Evolutionary conservation across 2,797 vertebrate species (phyloP).

Genomic region (Sus cebifrons): DNA sequence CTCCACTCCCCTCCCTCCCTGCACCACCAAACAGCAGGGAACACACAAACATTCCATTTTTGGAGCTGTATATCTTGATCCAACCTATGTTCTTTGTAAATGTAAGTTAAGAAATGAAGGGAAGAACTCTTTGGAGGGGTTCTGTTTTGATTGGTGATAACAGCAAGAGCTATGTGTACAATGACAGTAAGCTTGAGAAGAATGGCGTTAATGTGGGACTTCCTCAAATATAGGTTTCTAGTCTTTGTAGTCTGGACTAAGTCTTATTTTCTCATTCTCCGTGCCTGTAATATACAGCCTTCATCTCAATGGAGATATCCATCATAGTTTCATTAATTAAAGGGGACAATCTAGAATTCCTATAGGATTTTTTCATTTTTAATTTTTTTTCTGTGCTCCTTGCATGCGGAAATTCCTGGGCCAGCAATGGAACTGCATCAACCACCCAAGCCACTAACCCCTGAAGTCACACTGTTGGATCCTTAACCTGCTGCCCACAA

Average conservation of each 20-base stretch:
- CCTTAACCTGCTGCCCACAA: no score
- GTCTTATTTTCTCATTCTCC: not conserved
- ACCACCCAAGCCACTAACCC: no score
- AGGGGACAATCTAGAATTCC: not conserved
- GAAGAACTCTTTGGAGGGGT: not conserved
- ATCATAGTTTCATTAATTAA: constrained; percentile 21
- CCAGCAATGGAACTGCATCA: no score
- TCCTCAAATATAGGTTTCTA: not conserved
- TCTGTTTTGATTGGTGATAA: not conserved
- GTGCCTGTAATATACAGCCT: not conserved
- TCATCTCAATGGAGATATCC: not conserved
- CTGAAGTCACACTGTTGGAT: no score
- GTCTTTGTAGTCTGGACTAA: not conserved
- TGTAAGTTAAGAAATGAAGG: not conserved
- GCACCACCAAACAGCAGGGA: not conserved
- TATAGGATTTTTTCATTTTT: no score
- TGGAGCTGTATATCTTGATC: not conserved
- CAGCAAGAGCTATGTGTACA: not conserved
- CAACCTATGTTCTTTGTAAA: not conserved
- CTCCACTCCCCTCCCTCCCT: accelerated
- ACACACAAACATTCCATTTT: not conserved
- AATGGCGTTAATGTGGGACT: not conserved
- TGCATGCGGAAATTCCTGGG: no score
- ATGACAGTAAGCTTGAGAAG: not conserved
- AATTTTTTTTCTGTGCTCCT: no score